A percentile compares a stretch with the other conserved stretches of the same genome.
These are phyloP conservation scores for Aromia moschata DNA, from an alignment of 2,888 invertebrate genomes.

Conservation along the genomic window DNA sequence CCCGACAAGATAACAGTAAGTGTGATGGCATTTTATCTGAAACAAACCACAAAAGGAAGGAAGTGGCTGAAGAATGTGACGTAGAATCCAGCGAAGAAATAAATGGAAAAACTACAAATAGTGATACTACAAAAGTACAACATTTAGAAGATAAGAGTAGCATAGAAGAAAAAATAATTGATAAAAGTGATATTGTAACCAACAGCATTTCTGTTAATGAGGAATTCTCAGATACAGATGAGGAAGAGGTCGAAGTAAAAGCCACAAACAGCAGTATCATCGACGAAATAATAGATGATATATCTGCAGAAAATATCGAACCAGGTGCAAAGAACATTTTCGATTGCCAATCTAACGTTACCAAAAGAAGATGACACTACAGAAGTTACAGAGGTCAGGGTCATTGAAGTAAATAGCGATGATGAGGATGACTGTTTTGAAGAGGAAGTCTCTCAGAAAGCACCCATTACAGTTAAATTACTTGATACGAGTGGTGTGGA, in stretches of 20 bases:
- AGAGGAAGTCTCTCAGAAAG: slow-evolving; percentile 23
- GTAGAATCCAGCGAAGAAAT: slow-evolving; percentile 3
- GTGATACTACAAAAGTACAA: not conserved
- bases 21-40: not conserved
- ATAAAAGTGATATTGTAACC: not conserved
- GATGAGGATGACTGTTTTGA: slow-evolving; percentile 39
- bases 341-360: not conserved
- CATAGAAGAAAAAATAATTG: not conserved
- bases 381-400: slow-evolving; percentile 39
- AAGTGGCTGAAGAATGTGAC: not conserved
- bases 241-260: slow-evolving; percentile 31
- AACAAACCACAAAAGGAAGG: not conserved
- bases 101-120: too few species aligned
- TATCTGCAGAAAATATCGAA: slow-evolving; percentile 5
- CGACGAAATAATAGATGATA: slow-evolving; percentile 33
- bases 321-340: slow-evolving; percentile 17
- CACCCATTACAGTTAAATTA: not conserved
- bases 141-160: not conserved
- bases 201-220: not conserved
- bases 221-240: slow-evolving; percentile 33
- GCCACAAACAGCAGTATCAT: slow-evolving; percentile 24
- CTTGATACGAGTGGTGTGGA: slow-evolving; percentile 7
- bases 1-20: slow-evolving; percentile 10
- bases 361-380: slow-evolving; percentile 21
- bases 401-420: slow-evolving; percentile 44